Percentiles rank a stretch among this genome's conserved stretches.
These are phyloP conservation scores for Cyanistes caeruleus DNA, from an alignment of 2,113 vertebrate species.

Conservation along the genomic window DNA sequence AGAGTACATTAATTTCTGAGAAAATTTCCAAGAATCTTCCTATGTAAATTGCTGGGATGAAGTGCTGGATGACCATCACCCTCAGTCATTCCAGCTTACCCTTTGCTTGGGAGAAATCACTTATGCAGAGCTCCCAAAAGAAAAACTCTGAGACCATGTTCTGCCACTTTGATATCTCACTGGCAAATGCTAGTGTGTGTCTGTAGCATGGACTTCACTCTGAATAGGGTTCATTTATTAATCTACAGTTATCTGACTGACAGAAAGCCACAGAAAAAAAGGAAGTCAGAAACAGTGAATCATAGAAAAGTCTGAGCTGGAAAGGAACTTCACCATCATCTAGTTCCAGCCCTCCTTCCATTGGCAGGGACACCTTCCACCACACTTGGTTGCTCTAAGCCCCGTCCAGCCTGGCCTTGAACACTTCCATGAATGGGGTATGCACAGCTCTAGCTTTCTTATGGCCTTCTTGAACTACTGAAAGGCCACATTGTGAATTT, in stretches of 20 bases:
- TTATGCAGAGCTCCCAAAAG: neutral
- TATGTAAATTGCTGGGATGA: neutral
- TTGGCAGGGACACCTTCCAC: neutral
- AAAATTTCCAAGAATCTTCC: neutral
- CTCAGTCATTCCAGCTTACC: neutral
- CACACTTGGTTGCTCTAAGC: neutral
- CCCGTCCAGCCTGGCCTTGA: neutral
- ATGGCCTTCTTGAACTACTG: neutral
- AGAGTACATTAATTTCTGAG: neutral
- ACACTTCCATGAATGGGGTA: neutral
- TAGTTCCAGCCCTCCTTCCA: neutral
- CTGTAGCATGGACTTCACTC: neutral
- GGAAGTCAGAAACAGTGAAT: neutral
- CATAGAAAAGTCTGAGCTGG: neutral
- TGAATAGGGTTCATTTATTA: neutral
- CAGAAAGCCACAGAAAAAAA: neutral
- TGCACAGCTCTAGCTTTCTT: neutral
- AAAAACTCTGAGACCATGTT: neutral
- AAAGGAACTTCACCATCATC: neutral
- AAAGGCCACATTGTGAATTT: neutral
- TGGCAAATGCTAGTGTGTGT: neutral
- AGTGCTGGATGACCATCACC: fast-evolving
- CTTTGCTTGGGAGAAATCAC: neutral
- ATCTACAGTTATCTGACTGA: neutral
- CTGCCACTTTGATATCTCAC: fast-evolving